Evolutionary conservation across 2,888 invertebrate species (phyloP).

Genomic region (Selenia dentaria): DNA sequence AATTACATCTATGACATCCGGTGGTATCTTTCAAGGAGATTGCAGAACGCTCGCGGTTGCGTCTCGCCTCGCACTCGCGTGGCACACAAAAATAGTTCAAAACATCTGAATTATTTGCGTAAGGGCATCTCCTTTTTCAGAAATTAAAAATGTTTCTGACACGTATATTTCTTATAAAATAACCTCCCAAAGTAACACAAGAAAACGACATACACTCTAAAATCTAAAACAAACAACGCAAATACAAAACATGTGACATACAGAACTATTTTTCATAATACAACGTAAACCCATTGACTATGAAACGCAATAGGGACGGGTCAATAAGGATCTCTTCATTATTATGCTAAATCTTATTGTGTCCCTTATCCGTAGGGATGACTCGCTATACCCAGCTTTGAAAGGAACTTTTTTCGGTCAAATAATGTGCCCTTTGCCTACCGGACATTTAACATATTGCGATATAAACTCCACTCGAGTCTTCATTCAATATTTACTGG

Average conservation of each 20-base stretch:
- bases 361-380: conserved; percentile 56
- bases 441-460: conserved; percentile 69
- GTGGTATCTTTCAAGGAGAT: too few species aligned
- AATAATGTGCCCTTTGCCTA: conserved; percentile 40
- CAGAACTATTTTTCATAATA: conserved; percentile 24
- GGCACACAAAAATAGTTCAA: too few species aligned
- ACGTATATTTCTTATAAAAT: too few species aligned
- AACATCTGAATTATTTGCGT: too few species aligned
- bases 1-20: too few species aligned
- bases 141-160: too few species aligned
- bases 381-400: conserved; percentile 46
- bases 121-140: too few species aligned
- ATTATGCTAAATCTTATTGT: conserved; percentile 72
- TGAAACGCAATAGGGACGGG: conserved; percentile 40
- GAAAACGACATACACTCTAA: too few species aligned
- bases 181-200: too few species aligned
- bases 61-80: too few species aligned
- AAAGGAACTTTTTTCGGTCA: conserved; percentile 47
- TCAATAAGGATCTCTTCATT: conserved; percentile 54
- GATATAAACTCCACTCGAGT: conserved; percentile 53
- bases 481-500: conserved; percentile 68
- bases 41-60: too few species aligned
- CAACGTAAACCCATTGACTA: conserved; percentile 25
- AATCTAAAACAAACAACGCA: too few species aligned
- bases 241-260: conserved; percentile 1